Base-by-base conservation (phyloP, 2,113 vertebrate genomes). In the Melanerpes formicivorus region DNA sequence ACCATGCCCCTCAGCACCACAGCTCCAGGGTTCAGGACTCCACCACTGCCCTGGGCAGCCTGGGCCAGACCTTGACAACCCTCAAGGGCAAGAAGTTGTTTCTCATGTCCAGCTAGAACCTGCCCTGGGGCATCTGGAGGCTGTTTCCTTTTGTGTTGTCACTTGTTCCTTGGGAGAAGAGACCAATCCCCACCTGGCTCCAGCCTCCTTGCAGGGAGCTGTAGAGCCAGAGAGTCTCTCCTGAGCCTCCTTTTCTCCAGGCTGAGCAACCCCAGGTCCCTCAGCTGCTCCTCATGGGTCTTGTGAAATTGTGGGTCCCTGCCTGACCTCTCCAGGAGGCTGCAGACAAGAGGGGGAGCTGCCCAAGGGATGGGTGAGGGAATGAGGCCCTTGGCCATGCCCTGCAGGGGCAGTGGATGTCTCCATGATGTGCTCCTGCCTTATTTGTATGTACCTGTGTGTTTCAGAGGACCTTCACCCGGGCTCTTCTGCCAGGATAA, bases 401-500 rank as follows among this genome's bases (percentile, higher is more conserved):
- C 63, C 40, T 15, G 59, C 18, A 13, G 30, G 59, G 59, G 59
- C 22, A 22, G 40, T 27, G 26, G 25, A 6, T 1, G 0, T 13
- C 9, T 4, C 55, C 6, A 17, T 2, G 0, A 0, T 3, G 18
- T 11, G 58, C 18, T 59, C 52, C 67, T n/a, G 26, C 32, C 44
- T 62, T 14, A 3, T 29, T 14, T 14, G 21, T 2, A 13, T 14
- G 3, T 48, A 7, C 29, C 14, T 30, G 0, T 74, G 37, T 42
- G 44, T 64, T 64, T 18, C 88, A 87, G 63, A 46, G 91, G 34
- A 50, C 8, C 7, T 22, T 42, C 6, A 1, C 8, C 86, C 37
- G 9, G 0, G 60, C 52, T n/a, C 37, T 30, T 2, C 50, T 32
- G 48, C 37, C 58, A 8, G 75, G 29, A 14, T 15, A 12, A 19